phyloP scores from a whole-genome alignment of 2,113 vertebrate genomes.

The Channa argus region DNA sequence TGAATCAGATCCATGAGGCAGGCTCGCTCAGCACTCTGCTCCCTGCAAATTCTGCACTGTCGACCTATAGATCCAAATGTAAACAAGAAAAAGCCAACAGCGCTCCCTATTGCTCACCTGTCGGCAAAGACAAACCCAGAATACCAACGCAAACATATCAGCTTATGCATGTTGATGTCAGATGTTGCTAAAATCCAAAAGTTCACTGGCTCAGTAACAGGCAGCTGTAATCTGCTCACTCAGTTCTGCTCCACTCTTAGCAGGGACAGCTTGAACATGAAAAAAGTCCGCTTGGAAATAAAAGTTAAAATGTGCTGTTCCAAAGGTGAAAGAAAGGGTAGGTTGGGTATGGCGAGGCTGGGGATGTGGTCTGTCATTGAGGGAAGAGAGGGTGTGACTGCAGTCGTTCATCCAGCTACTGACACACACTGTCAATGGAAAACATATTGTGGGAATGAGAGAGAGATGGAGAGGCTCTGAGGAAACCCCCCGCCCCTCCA shows the following conservation, averaged over 20 bases:
- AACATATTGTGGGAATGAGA: slow-evolving; percentile 34
- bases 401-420: slow-evolving; percentile 52
- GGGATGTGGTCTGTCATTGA: slow-evolving; percentile 32
- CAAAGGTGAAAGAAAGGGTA: slow-evolving; percentile 16
- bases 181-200: slow-evolving; percentile 41
- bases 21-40: slow-evolving; percentile 31
- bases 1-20: slow-evolving; percentile 14
- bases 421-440: slow-evolving; percentile 61
- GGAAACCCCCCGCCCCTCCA: slow-evolving; percentile 40
- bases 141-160: slow-evolving; percentile 52
- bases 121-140: slow-evolving; percentile 55
- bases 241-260: slow-evolving; percentile 24
- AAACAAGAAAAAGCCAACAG: slow-evolving; percentile 51
- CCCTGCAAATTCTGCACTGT: slow-evolving; percentile 27
- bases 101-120: slow-evolving; percentile 64
- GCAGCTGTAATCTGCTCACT: slow-evolving; percentile 20
- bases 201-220: slow-evolving; percentile 4
- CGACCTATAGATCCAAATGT: slow-evolving; percentile 42
- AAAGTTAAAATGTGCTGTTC: slow-evolving; percentile 50
- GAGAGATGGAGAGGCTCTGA: slow-evolving; percentile 39
- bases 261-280: background rate
- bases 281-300: slow-evolving; percentile 26
- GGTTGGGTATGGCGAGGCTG: slow-evolving; percentile 14
- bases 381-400: slow-evolving; percentile 51
- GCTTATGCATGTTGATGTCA: slow-evolving; percentile 52